Base-by-base conservation (phyloP, 2,888 invertebrate species). In the Malthinus seriepunctatus region DNA sequence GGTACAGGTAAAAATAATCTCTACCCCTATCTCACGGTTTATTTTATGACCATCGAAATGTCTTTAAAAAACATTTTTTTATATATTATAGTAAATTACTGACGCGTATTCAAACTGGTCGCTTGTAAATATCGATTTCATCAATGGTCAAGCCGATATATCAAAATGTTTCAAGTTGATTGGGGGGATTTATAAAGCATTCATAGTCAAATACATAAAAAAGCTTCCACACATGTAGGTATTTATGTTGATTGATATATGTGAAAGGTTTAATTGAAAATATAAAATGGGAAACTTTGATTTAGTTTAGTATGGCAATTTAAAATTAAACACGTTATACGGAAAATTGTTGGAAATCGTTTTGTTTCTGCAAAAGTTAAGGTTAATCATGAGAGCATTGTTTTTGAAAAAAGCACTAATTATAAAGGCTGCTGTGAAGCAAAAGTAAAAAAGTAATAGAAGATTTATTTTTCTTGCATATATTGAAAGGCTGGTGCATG, bases 401-500 rank as follows among this genome's bases (percentile, higher is more conserved):
- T 77, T 77, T 76, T 23, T 23, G 23, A 23, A 77, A 78, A 77
- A 77, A 76, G 73, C 77, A 76, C 78, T 78, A 78, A 78, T 78
- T 78, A 76, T 76, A 77, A 77, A 74, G 72, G 72, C 72, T 69
- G 74, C 72, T 72, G n/a, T 38, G 38, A 38, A 42, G 52, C 51
- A 33, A 69, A 68, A 70, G 69, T 67, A 67, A 66, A 67, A 64
- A 63, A 67, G 66, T n/a, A n/a, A n/a, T n/a, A 64, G 67, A 73
- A 78, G 77, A 78, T 78, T 78, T 78, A 78, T 78, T 78, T 78
- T 78, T 77, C 77, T 78, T 78, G 78, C 76, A 77, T 78, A 23
- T 23, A 78, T 77, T 77, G 77, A 78, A 76, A 77, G 75, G 69
- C 74, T 71, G 70, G 65, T n/a, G 23, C 72, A 60, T 56, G 65